Percentiles rank a stretch among this genome's conserved stretches.
Conservation (phyloP, 2,888 invertebrate genomes). For the Agonopterix arenella region DNA sequence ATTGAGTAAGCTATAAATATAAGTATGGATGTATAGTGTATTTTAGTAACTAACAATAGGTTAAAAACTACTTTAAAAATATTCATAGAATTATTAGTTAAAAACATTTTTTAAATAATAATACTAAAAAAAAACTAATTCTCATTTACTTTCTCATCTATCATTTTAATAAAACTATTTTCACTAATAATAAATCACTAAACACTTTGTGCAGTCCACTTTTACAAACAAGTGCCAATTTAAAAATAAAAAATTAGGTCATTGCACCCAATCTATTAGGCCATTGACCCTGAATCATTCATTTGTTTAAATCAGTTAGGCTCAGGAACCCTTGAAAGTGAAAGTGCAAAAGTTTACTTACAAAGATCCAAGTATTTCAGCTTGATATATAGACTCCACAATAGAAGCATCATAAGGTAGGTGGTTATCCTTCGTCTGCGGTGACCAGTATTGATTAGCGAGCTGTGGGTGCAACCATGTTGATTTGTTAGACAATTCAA, state of each 20-base stretch:
- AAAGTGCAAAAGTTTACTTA: constrained; percentile 53
- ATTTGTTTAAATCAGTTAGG: constrained; percentile 62
- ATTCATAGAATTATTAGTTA: too few species aligned
- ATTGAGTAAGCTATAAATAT: too few species aligned
- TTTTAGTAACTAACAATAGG: too few species aligned
- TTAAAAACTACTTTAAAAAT: too few species aligned
- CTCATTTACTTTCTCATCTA: too few species aligned
- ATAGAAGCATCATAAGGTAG: constrained; percentile 85
- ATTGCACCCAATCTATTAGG: constrained; percentile 57
- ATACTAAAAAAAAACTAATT: too few species aligned
- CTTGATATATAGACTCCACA: constrained; percentile 91
- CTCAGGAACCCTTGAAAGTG: constrained; percentile 34
- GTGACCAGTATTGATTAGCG: constrained; percentile 95
- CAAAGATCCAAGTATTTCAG: constrained; percentile 91
- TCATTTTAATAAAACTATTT: constrained; percentile 1
- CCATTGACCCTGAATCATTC: constrained; percentile 52
- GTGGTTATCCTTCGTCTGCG: constrained; percentile 85
- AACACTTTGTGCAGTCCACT: constrained; percentile 1
- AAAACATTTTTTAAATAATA: too few species aligned
- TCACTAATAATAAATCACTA: constrained; percentile 1
- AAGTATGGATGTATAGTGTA: too few species aligned
- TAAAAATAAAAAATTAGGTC: constrained; percentile 53
- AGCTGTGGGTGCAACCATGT: constrained; percentile 79
- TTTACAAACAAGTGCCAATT: constrained; percentile 31
- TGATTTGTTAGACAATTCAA: constrained; percentile 55